These are phyloP conservation scores for Chesias legatella DNA, from an alignment of 2,888 invertebrate genomes.

Conservation along the genomic window DNA sequence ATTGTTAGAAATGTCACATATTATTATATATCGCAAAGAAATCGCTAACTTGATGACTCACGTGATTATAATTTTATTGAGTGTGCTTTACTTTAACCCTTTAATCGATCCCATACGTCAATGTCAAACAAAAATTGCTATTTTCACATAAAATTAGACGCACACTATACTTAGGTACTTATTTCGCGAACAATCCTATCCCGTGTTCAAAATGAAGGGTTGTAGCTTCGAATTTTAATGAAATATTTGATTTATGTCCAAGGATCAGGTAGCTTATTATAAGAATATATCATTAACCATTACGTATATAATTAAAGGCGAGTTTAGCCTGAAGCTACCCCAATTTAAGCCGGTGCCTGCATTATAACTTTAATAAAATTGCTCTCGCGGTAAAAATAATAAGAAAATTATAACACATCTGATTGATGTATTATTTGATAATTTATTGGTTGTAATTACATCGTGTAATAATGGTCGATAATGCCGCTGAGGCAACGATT, in stretches of 20 bases:
- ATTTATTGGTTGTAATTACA: conserved; percentile 79
- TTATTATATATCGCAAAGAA: too few species aligned
- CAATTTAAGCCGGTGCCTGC: conserved; percentile 67
- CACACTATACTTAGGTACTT: conserved; percentile 42
- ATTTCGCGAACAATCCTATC: conserved; percentile 61
- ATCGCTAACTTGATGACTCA: neutral
- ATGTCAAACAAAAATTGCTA: conserved; percentile 55
- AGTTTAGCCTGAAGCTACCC: conserved; percentile 73
- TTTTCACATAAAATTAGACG: conserved; percentile 54
- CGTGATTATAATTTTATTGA: conserved; percentile 6
- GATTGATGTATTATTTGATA: conserved; percentile 81
- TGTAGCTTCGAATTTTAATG: conserved; percentile 73
- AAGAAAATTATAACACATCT: conserved; percentile 79
- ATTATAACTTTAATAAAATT: conserved; percentile 80
- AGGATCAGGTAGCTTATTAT: conserved; percentile 80
- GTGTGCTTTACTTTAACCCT: conserved; percentile 3
- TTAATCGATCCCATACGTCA: conserved; percentile 48
- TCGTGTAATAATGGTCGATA: conserved; percentile 77
- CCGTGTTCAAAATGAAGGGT: conserved; percentile 68
- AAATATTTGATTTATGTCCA: conserved; percentile 79
- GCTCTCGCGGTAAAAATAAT: conserved; percentile 62
- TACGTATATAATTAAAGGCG: conserved; percentile 78
- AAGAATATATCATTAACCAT: conserved; percentile 79
- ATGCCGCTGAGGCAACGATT: conserved; percentile 70
- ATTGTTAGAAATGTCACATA: too few species aligned